A percentile compares a stretch with the other conserved stretches of the same genome.
Conservation (phyloP, 2,888 invertebrate genomes). For the Belgica antarctica region DNA sequence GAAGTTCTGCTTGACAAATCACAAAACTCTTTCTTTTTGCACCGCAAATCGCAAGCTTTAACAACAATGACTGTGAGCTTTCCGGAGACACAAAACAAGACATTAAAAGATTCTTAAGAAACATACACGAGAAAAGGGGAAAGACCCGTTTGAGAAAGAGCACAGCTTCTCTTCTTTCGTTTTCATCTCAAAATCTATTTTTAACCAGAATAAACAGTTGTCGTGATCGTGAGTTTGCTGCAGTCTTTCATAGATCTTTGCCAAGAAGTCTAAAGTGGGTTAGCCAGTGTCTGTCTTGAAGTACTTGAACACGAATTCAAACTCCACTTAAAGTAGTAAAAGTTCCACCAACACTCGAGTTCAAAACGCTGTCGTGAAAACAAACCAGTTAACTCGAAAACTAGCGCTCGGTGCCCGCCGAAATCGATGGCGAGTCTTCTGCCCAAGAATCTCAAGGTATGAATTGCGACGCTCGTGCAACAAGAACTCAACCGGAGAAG, state of each 20-base stretch:
- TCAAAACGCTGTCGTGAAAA: background rate
- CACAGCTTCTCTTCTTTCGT: too few species aligned
- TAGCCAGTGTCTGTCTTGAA: background rate
- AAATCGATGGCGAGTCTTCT: background rate
- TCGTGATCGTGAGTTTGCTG: background rate
- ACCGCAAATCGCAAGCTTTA: background rate
- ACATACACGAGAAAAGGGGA: too few species aligned
- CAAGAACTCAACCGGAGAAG: background rate
- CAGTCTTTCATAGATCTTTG: too few species aligned
- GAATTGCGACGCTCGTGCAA: background rate
- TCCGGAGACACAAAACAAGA: background rate
- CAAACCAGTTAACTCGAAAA: background rate
- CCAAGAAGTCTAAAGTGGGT: background rate
- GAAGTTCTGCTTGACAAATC: background rate
- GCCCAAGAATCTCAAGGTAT: background rate
- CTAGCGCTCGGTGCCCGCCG: background rate
- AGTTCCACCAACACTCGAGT: background rate
- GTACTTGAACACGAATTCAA: background rate
- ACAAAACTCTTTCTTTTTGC: background rate
- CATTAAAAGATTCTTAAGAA: background rate
- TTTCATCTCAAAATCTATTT: constrained; percentile 10
- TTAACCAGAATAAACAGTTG: background rate
- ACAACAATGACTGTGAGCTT: background rate
- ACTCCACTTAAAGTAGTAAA: background rate
- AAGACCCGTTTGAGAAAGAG: too few species aligned